These are phyloP conservation scores for Pinctada fucata DNA, from an alignment of 2,888 invertebrate genomes.

Conservation along the genomic window DNA sequence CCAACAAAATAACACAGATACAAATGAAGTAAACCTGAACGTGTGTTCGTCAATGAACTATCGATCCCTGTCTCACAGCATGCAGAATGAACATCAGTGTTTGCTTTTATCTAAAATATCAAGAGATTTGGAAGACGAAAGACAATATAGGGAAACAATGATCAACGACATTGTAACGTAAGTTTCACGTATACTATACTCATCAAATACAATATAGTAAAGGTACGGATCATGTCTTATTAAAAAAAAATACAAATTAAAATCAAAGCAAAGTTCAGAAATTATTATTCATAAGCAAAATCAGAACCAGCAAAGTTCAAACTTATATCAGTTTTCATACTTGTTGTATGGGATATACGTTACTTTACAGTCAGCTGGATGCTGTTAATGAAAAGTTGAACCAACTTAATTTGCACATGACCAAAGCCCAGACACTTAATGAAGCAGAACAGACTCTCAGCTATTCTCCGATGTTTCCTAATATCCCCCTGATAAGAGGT, in stretches of 20 bases:
- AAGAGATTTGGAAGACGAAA: constrained; percentile 50
- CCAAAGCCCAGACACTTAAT: constrained; percentile 9
- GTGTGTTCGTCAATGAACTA: constrained; percentile 59
- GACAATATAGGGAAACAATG: constrained; percentile 42
- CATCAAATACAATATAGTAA: no score
- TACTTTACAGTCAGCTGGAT: not conserved
- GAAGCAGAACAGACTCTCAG: constrained; percentile 24
- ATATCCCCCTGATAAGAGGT: constrained; percentile 62
- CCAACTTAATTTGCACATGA: constrained; percentile 20
- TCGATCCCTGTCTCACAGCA: constrained; percentile 49
- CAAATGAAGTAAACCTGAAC: constrained; percentile 28
- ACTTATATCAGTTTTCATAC: no score
- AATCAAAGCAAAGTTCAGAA: no score
- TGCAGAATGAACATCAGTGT: constrained; percentile 71
- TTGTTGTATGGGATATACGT: no score
- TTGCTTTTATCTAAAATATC: constrained; percentile 63
- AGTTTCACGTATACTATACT: not conserved
- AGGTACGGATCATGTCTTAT: no score
- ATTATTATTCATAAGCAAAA: no score
- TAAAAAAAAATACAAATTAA: no score
- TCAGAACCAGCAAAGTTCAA: no score
- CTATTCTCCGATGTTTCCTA: constrained; percentile 54
- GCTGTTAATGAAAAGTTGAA: not conserved
- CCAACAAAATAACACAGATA: not conserved
- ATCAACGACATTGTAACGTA: constrained; percentile 47